Conservation (phyloP, 1,140 invertebrate species). For the Macrobrachium rosenbergii region DNA sequence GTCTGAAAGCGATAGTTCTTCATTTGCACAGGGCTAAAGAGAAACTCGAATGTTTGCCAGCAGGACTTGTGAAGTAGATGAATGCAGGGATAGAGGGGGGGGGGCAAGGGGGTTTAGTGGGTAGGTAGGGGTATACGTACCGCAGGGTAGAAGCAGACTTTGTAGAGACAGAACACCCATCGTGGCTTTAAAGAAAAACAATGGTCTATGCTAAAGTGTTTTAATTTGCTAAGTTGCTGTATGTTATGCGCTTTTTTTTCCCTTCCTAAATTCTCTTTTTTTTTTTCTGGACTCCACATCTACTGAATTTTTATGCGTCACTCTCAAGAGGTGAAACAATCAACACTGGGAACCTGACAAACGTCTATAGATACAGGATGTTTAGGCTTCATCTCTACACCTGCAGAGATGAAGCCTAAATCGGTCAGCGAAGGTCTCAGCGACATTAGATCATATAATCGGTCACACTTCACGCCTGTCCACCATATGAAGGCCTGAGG, state of each 20-base stretch:
- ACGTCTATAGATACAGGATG: no score
- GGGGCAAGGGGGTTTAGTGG: neutral
- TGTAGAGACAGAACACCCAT: constrained; percentile 41
- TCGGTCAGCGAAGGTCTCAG: no score
- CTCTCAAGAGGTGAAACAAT: no score
- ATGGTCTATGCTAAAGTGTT: constrained; percentile 4
- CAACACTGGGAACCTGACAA: no score
- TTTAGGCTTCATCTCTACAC: no score
- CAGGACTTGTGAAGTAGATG: neutral
- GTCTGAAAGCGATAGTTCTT: no score
- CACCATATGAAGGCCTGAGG: no score
- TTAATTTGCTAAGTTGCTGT: neutral
- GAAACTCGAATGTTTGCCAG: neutral
- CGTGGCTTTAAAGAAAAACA: constrained; percentile 51
- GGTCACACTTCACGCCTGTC: no score
- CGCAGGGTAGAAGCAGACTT: constrained; percentile 26
- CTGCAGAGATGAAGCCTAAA: no score
- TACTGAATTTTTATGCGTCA: no score
- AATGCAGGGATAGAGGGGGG: neutral
- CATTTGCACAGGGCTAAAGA: neutral
- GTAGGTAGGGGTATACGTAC: constrained; percentile 37
- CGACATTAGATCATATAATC: no score
- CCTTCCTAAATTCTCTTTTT: neutral
- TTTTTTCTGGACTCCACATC: no score
- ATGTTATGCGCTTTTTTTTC: neutral